Evolutionary conservation across 2,888 invertebrate species (phyloP), one percentile per base, ranked within the genome.

Genomic region (Melinaea menophilus): DNA sequence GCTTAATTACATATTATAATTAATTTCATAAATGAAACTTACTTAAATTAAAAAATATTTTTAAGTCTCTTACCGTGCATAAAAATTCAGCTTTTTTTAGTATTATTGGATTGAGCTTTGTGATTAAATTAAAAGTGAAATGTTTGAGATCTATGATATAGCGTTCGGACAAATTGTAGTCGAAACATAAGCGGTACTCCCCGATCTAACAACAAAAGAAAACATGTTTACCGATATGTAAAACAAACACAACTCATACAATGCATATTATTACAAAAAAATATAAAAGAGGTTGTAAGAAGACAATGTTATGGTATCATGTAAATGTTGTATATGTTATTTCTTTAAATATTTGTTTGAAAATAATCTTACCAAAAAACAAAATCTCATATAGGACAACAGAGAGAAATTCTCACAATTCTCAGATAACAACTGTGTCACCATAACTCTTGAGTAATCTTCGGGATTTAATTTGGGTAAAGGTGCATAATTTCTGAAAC

Each of bases 11-110:
- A 22, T 22, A 22, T 22, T 22, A 22, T 22, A 22, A 22, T 22
- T 22, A 22, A 22, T 22, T 22, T 22, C 22, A 22, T 22, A 22
- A 22, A 22, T 22, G 22, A 22, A 22, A 37, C 37, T 37, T 37
- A 37, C 37, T 37, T 5, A 37, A 56, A 34, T 55, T 46, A 54
- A 66, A 80, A 22, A 22, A 22, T 22, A 22, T 22, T 22, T 22
- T 22, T 22, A 22, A 22, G 22, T 22, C 22, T 22, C 84, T 77
- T 77, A 90, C 89, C 47, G 85, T 81, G 63, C 86, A 85, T 4
- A 90, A 70, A 51, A 88, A 76, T 77, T 89, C 90, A 2, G 84
- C 79, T 72, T 89, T 89, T 67, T 86, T 89, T 13, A 89, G 69
- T 2, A 84, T 69, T 0, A 89, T 71, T 1, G 90, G 90, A 69